A percentile compares a stretch with the other conserved stretches of the same genome.
Evolutionary conservation across 1,140 invertebrate genomes (phyloP).

Genomic region (Oncopeltus fasciatus): DNA sequence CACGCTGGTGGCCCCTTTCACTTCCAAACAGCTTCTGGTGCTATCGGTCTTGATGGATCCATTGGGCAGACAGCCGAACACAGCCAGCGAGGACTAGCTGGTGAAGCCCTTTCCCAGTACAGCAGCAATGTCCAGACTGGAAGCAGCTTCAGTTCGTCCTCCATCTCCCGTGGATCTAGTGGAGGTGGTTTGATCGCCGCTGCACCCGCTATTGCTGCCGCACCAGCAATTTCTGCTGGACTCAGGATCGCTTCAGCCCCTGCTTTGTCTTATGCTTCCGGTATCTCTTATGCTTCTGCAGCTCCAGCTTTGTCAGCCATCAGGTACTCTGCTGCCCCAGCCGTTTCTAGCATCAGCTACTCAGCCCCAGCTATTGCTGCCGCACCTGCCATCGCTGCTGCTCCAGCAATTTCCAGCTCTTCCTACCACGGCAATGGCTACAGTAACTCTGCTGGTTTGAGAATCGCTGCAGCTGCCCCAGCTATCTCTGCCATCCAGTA

Average conservation of each 20-base stretch:
- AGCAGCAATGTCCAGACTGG: slow-evolving; percentile 36
- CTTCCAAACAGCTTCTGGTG: slow-evolving; percentile 34
- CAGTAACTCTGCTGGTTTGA: slow-evolving; percentile 8
- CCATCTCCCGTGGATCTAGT: slow-evolving; percentile 36
- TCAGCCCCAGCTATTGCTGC: background rate
- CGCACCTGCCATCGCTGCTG: slow-evolving; percentile 12
- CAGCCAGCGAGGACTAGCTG: slow-evolving; percentile 39
- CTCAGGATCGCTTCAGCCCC: slow-evolving; percentile 9
- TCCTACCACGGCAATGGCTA: background rate
- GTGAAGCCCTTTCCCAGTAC: slow-evolving; percentile 35
- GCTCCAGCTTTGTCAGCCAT: background rate
- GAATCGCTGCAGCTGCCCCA: slow-evolving; percentile 5
- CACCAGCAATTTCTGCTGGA: slow-evolving; percentile 1
- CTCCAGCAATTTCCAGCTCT: background rate
- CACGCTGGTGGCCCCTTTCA: slow-evolving; percentile 34
- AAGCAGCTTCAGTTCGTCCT: slow-evolving; percentile 36
- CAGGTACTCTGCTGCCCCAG: background rate
- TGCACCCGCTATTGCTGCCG: slow-evolving; percentile 35
- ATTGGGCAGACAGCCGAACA: slow-evolving; percentile 37
- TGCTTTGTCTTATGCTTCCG: slow-evolving; percentile 10
- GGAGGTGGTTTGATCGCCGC: slow-evolving; percentile 33
- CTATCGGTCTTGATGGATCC: slow-evolving; percentile 31
- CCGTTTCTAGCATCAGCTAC: background rate
- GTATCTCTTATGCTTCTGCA: background rate
- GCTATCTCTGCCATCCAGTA: background rate